Conservation (phyloP, 2,113 vertebrate genomes). For the Daphoenositta chrysoptera region DNA sequence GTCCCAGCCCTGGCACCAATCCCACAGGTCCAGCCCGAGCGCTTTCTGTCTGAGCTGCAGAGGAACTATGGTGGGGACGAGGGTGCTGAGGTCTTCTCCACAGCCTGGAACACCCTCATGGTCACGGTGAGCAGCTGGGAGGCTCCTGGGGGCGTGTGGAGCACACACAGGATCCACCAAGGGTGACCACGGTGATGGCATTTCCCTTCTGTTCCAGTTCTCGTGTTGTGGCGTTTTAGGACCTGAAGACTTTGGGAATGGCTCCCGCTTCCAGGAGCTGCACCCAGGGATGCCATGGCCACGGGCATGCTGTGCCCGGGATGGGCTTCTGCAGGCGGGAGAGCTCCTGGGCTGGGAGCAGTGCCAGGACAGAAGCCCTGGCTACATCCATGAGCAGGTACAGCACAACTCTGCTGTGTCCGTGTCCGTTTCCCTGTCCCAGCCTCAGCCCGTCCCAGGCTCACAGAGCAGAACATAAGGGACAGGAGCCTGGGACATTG, state of each 20-base stretch:
- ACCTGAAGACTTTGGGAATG: conserved; percentile 51
- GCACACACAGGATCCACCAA: background rate
- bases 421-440: background rate
- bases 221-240: conserved; percentile 65
- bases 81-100: conserved; percentile 38
- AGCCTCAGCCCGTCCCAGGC: background rate
- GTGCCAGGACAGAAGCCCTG: background rate
- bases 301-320: conserved; percentile 1
- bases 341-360: conserved; percentile 31
- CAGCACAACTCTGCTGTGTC: rapidly evolving
- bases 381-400: conserved; percentile 47
- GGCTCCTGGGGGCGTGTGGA: background rate
- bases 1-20: background rate
- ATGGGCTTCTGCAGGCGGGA: background rate
- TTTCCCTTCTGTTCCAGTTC: conserved; percentile 38
- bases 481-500: background rate
- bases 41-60: conserved; percentile 14
- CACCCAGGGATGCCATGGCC: conserved; percentile 40
- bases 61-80: conserved; percentile 48
- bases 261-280: conserved; percentile 53
- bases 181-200: rapidly evolving
- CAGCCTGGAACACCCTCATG: conserved; percentile 59
- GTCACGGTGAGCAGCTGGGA: background rate
- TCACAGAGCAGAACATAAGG: background rate
- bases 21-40: conserved; percentile 35